Base-by-base conservation (phyloP, 92 coral and sea anemone genomes). In the Montipora capitata region DNA sequence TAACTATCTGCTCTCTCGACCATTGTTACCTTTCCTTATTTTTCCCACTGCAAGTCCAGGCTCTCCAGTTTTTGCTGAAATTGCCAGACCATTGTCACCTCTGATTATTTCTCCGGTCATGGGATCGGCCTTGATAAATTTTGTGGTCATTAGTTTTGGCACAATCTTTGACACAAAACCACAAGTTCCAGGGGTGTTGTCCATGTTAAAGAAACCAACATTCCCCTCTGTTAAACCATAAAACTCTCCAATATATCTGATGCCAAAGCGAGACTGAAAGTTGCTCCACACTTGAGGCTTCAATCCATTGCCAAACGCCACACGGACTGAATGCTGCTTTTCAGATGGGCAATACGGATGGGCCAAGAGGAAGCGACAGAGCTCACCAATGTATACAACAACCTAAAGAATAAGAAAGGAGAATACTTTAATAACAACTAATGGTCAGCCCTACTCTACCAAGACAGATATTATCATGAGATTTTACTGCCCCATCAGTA, bases 221-320 rank as follows among this genome's bases (percentile, higher is more conserved):
- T 92, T 98, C 10, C 98, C 96, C 41, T 98, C 99, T 8, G 99
- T 96, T 3, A 97, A 88, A n/a, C 98, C 99, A 76, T 94, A 98
- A 61, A 94, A 88, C 58, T 98, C 99, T n/a, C 90, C 95, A 70
- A 98, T 96, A 20, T 75, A 85, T 12, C 80, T 79, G 88, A 98
- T 89, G 56, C 89, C 79, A 76, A 98, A 98, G 63, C 99, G 96
- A 8, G 96, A 83, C 86, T 98, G 94, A 49, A 98, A 96, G 11
- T 96, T 95, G n/a, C 85, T 81, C 99, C 99, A 98, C 63, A 98
- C 92, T 68, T 96, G 93, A 3, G 97, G 96, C 54, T 93, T 84
- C 27, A 98, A 91, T 10, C 99, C 99, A 79, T 98, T 98, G 42
- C 98, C 99, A 4, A 83, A 40, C 7, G 96, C 94, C 13, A 94